phyloP scores from a whole-genome alignment of 1,140 invertebrate genomes.

The Dreissena polymorpha region DNA sequence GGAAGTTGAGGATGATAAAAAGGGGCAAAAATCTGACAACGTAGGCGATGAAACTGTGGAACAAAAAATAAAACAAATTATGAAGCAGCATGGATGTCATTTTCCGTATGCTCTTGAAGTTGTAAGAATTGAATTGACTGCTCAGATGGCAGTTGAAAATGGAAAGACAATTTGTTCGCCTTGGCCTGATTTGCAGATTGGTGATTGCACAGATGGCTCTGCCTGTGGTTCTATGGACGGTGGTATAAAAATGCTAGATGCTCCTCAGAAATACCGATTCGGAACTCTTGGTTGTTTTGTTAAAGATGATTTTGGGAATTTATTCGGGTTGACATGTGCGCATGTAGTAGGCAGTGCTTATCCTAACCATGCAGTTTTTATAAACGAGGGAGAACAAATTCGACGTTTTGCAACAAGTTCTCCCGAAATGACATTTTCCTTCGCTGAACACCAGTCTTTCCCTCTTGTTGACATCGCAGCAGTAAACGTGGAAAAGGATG shows the following conservation, averaged over 20 bases:
- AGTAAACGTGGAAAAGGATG: background rate
- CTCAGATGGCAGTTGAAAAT: background rate
- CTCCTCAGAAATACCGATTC: background rate
- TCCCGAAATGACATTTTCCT: background rate
- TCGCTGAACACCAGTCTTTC: background rate
- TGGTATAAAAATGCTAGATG: too few species aligned
- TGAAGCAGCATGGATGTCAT: too few species aligned
- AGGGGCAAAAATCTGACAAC: too few species aligned
- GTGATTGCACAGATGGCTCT: background rate
- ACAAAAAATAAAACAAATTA: too few species aligned
- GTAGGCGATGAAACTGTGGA: too few species aligned
- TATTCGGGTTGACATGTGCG: background rate
- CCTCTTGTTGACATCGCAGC: background rate
- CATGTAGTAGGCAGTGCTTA: background rate
- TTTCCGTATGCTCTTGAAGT: too few species aligned
- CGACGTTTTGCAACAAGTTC: background rate
- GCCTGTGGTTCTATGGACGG: too few species aligned
- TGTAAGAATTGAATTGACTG: too few species aligned
- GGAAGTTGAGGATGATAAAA: background rate
- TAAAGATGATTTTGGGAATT: background rate
- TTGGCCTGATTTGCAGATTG: background rate
- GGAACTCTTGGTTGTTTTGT: conserved; percentile 1
- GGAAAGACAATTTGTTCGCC: background rate
- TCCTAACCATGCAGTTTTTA: background rate
- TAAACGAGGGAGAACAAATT: background rate